These are phyloP conservation scores for Verasper variegatus DNA, from an alignment of 2,113 vertebrate genomes.

Conservation along the genomic window DNA sequence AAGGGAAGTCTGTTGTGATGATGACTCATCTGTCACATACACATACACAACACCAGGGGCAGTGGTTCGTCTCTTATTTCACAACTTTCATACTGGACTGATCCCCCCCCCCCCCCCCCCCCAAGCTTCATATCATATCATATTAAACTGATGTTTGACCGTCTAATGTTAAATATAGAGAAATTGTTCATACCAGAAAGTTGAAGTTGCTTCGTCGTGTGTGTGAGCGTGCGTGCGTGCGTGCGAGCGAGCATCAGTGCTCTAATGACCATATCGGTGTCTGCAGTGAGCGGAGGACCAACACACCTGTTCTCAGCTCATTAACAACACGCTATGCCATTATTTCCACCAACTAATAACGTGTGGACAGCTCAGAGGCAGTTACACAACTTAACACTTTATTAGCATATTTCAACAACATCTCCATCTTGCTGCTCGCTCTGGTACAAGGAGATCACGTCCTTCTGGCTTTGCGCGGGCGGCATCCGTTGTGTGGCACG, in stretches of 20 bases:
- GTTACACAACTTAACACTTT: constrained; percentile 57
- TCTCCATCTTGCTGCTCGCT: background rate
- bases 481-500: constrained; percentile 95
- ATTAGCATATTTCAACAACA: constrained; percentile 50
- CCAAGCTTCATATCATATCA: constrained; percentile 37
- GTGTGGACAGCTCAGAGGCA: constrained; percentile 19
- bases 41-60: background rate
- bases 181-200: background rate
- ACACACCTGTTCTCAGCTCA: constrained; percentile 38
- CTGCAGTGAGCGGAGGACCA: constrained; percentile 24
- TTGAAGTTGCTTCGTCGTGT: background rate
- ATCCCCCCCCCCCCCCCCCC: constrained; percentile 11
- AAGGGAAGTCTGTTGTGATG: too few relatives aligned
- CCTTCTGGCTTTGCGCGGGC: constrained; percentile 90
- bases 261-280: constrained; percentile 14
- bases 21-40: background rate
- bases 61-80: background rate
- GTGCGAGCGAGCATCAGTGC: too few relatives aligned
- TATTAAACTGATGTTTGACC: constrained; percentile 34
- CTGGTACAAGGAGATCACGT: constrained; percentile 72
- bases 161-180: constrained; percentile 34
- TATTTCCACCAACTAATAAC: constrained; percentile 14
- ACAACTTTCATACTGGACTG: constrained; percentile 2
- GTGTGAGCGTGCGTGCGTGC: too few relatives aligned
- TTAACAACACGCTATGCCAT: constrained; percentile 44